Evolutionary conservation across 2,888 invertebrate species (phyloP), one percentile per base, ranked within the genome.

Genomic region (Sinelater perroti): DNA sequence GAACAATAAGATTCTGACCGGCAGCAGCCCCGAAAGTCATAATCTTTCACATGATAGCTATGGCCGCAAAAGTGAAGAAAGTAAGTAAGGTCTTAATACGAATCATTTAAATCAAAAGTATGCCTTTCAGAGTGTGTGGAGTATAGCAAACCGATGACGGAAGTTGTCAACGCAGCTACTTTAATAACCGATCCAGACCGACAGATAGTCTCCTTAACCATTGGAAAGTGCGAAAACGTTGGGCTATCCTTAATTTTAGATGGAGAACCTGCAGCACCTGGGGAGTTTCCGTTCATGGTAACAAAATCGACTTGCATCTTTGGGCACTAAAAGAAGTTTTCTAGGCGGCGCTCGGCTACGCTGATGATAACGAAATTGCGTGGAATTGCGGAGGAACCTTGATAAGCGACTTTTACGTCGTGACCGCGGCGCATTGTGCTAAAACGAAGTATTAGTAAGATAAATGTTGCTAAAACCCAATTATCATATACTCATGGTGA

Each of bases 221-320:
- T 84, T 10, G 76, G 81, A 0, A 78, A 80, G 16, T 86, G 85
- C 63, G 74, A 78, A 0, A 80, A 81, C 2, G 75, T 79, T 35
- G 80, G 79, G 2, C 73, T 82, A 1, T 82, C 83, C 0, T 74
- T 86, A 6, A 82, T 86, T 35, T 82, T 86, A 5, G 86, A 86
- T 0, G 86, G 86, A 0, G 75, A 75, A 30, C 79, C 82, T 2
- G 82, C 83, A 1, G 70, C 67, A 16, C 78, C 83, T 8, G 79
- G 80, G 47, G 85, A 86, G 71, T 86, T 85, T 68, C 86, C 86
- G 0, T 86, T 86, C 58, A 86, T 86, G 85, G 83, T 86, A 72
- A 74, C n/a, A n/a, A n/a, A n/a, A n/a, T n/a, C n/a, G n/a, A n/a
- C n/a, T n/a, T n/a, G n/a, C n/a, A n/a, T n/a, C n/a, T n/a, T n/a